Conservation (phyloP, 2,888 invertebrate species). For the Drosophila buzzatii region DNA sequence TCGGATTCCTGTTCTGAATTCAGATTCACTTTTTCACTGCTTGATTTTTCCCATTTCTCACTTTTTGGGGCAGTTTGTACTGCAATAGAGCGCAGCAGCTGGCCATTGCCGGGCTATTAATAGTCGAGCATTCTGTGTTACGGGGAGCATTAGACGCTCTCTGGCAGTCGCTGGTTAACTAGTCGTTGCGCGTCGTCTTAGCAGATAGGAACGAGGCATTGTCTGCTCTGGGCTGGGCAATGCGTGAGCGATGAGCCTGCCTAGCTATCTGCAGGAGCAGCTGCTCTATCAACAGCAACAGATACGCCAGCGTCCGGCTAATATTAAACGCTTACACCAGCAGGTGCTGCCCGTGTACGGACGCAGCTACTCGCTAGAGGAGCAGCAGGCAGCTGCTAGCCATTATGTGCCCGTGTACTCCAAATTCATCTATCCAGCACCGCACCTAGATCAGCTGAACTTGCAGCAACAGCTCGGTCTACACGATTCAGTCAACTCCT, state of each 20-base stretch:
- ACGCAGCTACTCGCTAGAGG: slow-evolving; percentile 70
- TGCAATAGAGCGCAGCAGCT: slow-evolving; percentile 29
- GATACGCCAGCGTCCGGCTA: slow-evolving; percentile 56
- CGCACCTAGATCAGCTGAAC: slow-evolving; percentile 34
- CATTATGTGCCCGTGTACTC: slow-evolving; percentile 61
- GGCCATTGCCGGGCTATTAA: slow-evolving; percentile 55
- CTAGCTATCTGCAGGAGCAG: slow-evolving; percentile 73
- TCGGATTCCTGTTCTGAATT: not conserved
- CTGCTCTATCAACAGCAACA: slow-evolving; percentile 68
- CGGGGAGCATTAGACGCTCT: slow-evolving; percentile 65
- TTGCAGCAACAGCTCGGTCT: slow-evolving; percentile 44
- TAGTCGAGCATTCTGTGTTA: slow-evolving; percentile 52
- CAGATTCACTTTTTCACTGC: slow-evolving; percentile 1
- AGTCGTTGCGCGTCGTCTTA: slow-evolving; percentile 64
- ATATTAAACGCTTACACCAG: slow-evolving; percentile 68
- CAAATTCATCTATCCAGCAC: slow-evolving; percentile 60
- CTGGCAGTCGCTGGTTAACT: slow-evolving; percentile 30
- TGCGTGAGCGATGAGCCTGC: slow-evolving; percentile 68
- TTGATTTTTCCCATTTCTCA: slow-evolving; percentile 6
- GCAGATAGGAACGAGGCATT: slow-evolving; percentile 53
- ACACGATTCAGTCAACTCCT: slow-evolving; percentile 68
- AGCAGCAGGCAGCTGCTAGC: slow-evolving; percentile 30
- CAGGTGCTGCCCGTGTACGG: slow-evolving; percentile 52
- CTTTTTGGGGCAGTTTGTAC: slow-evolving; percentile 16
- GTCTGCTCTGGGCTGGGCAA: slow-evolving; percentile 44